A percentile compares a stretch with the other conserved stretches of the same genome.
Evolutionary conservation across 2,888 invertebrate species (phyloP).

Genomic region (Patella caerulea): DNA sequence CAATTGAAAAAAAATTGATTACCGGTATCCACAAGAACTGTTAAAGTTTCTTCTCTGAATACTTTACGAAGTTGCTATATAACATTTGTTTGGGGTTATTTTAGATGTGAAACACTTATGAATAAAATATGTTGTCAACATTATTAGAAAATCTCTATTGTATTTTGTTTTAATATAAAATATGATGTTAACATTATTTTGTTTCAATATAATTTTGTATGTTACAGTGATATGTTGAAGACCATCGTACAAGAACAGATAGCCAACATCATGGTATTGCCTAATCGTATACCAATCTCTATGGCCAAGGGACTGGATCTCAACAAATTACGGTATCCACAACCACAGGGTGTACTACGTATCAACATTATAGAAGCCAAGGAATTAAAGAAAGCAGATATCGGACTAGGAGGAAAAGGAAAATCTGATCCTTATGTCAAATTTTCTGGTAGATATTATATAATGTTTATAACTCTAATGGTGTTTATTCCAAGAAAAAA

Average conservation of each 20-base stretch:
- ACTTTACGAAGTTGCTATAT: too few species aligned
- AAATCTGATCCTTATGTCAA: slow-evolving; percentile 98
- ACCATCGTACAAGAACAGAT: slow-evolving; percentile 92
- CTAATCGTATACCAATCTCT: slow-evolving; percentile 93
- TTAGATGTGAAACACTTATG: too few species aligned
- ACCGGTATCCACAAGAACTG: too few species aligned
- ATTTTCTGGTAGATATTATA: slow-evolving; percentile 67
- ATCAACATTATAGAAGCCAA: slow-evolving; percentile 95
- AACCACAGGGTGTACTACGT: slow-evolving; percentile 95
- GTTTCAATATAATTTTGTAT: slow-evolving; percentile 17
- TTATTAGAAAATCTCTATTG: too few species aligned
- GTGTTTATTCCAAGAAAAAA: not conserved
- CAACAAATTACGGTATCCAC: slow-evolving; percentile 86
- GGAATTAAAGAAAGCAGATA: slow-evolving; percentile 96
- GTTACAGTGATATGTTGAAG: slow-evolving; percentile 86
- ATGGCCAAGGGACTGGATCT: slow-evolving; percentile 88
- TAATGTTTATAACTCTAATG: not conserved
- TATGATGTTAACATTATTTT: not conserved
- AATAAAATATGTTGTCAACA: too few species aligned
- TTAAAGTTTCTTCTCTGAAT: too few species aligned
- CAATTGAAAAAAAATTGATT: too few species aligned
- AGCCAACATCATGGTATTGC: slow-evolving; percentile 92
- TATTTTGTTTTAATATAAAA: slow-evolving; percentile 6
- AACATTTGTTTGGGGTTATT: too few species aligned
- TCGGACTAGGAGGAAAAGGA: slow-evolving; percentile 91